Percentiles rank a stretch among this genome's conserved stretches.
phyloP scores from a whole-genome alignment of 2,797 vertebrate genomes.

The Enteromius unitaeniatus region DNA sequence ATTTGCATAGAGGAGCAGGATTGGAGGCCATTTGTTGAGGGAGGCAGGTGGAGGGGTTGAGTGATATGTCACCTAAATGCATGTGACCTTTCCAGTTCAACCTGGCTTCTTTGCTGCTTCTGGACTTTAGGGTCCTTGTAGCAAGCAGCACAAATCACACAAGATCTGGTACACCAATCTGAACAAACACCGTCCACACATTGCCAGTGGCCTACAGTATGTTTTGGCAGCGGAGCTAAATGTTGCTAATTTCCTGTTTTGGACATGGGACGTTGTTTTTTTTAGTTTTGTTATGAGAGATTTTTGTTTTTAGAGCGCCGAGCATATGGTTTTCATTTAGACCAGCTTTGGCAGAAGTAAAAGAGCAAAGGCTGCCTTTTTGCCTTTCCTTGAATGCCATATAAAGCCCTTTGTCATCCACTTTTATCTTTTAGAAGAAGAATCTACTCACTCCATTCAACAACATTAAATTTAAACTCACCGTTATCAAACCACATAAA shows the following conservation, averaged over 20 bases:
- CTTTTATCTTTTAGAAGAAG: constrained; percentile 17
- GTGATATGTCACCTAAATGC: constrained; percentile 56
- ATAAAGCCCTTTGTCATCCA: constrained; percentile 44
- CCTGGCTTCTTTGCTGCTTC: constrained; percentile 16
- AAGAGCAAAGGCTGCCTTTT: constrained; percentile 26
- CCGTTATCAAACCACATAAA: constrained; percentile 22
- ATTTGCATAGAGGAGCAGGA: constrained; percentile 53
- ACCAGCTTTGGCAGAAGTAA: constrained; percentile 38
- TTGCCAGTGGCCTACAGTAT: background rate
- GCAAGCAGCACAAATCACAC: constrained; percentile 37
- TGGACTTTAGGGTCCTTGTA: constrained; percentile 32
- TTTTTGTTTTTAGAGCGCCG: constrained; percentile 25
- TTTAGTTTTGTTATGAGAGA: constrained; percentile 49
- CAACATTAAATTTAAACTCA: constrained; percentile 11
- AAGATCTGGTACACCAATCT: background rate
- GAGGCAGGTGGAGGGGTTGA: constrained; percentile 51
- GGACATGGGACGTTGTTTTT: constrained; percentile 37
- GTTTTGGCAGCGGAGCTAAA: constrained; percentile 20
- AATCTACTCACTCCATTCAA: constrained; percentile 5
- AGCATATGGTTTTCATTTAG: constrained; percentile 52
- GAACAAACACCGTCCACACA: background rate
- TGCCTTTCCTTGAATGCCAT: constrained; percentile 20
- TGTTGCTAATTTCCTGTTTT: constrained; percentile 9
- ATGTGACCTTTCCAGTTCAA: constrained; percentile 49
- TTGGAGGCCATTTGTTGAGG: constrained; percentile 52